Percentiles rank a stretch among this genome's conserved stretches.
Evolutionary conservation across 2,888 invertebrate genomes (phyloP).

Genomic region (Lithophane leautieri): DNA sequence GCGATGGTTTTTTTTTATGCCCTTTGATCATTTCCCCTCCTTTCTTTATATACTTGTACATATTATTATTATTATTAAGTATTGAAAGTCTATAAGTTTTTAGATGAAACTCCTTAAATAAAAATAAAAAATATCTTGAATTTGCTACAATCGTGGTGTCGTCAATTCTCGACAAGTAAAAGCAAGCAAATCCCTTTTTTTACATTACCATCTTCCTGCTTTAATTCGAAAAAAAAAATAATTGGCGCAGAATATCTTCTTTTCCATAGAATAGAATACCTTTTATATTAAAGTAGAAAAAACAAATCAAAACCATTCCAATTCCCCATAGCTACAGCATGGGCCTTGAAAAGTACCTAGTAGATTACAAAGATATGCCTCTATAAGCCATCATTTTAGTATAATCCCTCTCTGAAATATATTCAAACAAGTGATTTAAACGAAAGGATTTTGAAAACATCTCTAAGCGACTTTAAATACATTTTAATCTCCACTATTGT

Average conservation of each 20-base stretch:
- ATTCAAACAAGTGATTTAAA: neutral
- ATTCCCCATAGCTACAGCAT: no score
- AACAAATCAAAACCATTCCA: no score
- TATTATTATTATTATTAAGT: no score
- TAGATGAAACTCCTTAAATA: no score
- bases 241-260: neutral
- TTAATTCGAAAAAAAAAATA: no score
- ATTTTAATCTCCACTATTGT: constrained; percentile 4
- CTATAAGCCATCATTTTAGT: neutral
- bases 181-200: neutral
- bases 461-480: neutral
- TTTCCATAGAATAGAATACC: neutral
- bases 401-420: neutral
- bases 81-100: no score
- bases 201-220: neutral
- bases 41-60: no score
- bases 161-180: neutral
- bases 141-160: neutral
- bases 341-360: no score
- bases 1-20: no score
- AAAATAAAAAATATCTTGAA: neutral
- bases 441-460: neutral
- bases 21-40: no score
- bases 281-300: no score
- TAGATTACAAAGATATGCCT: neutral